These are phyloP conservation scores for Drosophila infuscata DNA, from an alignment of 2,888 invertebrate genomes.

Conservation along the genomic window DNA sequence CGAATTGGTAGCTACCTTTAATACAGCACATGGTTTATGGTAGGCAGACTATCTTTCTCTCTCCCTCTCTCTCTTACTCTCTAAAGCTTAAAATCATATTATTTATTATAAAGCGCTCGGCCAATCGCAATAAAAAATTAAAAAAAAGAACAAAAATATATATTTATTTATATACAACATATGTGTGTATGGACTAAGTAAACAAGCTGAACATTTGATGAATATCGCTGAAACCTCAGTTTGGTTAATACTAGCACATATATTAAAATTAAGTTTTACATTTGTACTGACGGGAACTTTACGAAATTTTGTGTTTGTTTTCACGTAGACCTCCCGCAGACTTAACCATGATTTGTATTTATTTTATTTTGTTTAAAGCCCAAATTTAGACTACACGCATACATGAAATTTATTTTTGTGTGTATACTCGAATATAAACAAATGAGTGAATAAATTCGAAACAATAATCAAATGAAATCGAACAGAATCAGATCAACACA, in stretches of 20 bases:
- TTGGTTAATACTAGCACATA: background rate
- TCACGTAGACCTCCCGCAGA: background rate
- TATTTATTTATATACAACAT: background rate
- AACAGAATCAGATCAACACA: background rate
- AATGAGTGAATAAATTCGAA: background rate
- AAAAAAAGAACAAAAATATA: background rate
- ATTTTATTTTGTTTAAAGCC: background rate
- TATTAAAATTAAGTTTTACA: background rate
- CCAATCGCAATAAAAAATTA: constrained; percentile 2
- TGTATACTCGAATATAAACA: constrained; percentile 12
- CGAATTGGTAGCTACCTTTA: constrained; percentile 58
- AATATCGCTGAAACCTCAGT: constrained; percentile 24
- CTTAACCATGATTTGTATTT: background rate
- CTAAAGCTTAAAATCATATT: constrained; percentile 60
- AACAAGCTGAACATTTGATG: constrained; percentile 56
- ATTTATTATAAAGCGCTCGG: constrained; percentile 59
- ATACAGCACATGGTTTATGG: constrained; percentile 18
- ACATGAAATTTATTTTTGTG: background rate
- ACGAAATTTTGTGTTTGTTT: background rate
- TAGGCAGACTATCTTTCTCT: background rate
- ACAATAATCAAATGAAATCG: background rate
- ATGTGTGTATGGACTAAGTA: constrained; percentile 39
- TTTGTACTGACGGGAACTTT: background rate
- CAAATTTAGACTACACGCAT: background rate
- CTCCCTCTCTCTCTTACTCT: constrained; percentile 14